Percentiles rank a stretch among this genome's conserved stretches.
Conservation (phyloP, 2,888 invertebrate genomes). For the Antheraea assamensis region DNA sequence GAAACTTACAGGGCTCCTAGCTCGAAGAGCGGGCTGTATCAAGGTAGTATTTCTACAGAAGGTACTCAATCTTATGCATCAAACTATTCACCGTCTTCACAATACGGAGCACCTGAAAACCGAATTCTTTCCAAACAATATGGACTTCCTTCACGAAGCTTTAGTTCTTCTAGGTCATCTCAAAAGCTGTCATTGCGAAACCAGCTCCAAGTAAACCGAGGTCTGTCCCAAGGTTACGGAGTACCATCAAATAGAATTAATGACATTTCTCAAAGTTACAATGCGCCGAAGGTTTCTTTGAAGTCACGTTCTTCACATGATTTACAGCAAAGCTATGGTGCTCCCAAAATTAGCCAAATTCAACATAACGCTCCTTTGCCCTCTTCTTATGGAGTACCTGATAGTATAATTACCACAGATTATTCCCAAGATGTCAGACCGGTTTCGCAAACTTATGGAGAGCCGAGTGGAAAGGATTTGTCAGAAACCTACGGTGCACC, state of each 20-base stretch:
- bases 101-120: slow-evolving; percentile 16
- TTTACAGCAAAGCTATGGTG: slow-evolving; percentile 38
- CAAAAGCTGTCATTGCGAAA: neutral
- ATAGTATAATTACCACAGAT: slow-evolving; percentile 41
- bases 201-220: neutral
- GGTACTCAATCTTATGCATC: slow-evolving; percentile 9
- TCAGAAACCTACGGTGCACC: slow-evolving; percentile 68
- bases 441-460: slow-evolving; percentile 48
- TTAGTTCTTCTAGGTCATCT: neutral
- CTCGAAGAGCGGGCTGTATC: slow-evolving; percentile 11
- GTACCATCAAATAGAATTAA: slow-evolving; percentile 26
- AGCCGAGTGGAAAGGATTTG: slow-evolving; percentile 35
- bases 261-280: slow-evolving; percentile 46
- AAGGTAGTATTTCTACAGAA: slow-evolving; percentile 22
- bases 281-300: slow-evolving; percentile 47
- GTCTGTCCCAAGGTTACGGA: slow-evolving; percentile 20
- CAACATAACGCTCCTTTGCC: slow-evolving; percentile 44
- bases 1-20: slow-evolving; percentile 38
- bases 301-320: slow-evolving; percentile 43
- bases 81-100: slow-evolving; percentile 25
- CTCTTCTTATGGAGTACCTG: slow-evolving; percentile 45
- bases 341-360: slow-evolving; percentile 41
- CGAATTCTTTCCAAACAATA: slow-evolving; percentile 13
- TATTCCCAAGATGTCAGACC: slow-evolving; percentile 45
- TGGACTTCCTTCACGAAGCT: slow-evolving; percentile 13